Percentiles rank a stretch among this genome's conserved stretches.
These are phyloP conservation scores for Sarcophaga bullata DNA, from an alignment of 1,140 invertebrate genomes.

Conservation along the genomic window DNA sequence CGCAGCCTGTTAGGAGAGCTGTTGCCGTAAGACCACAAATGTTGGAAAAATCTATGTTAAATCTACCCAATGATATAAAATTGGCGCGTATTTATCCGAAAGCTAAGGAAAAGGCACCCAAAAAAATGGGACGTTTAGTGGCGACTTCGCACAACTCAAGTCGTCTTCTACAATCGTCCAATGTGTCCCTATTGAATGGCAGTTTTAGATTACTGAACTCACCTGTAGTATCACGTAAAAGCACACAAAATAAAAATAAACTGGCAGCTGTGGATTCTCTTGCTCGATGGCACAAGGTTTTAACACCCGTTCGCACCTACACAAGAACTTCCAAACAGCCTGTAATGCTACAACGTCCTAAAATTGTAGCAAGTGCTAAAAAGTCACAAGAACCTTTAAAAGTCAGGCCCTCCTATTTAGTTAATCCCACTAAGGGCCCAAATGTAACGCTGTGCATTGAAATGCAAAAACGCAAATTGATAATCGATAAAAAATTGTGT, in stretches of 20 bases:
- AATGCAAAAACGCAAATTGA: conserved; percentile 33
- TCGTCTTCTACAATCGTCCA: background rate
- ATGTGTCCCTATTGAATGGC: background rate
- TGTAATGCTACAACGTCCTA: background rate
- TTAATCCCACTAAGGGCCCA: conserved; percentile 38
- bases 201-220: background rate
- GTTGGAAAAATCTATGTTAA: background rate
- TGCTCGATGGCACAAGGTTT: conserved; percentile 46
- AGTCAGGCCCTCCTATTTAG: conserved; percentile 16
- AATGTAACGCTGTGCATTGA: conserved; percentile 13
- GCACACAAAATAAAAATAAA: background rate
- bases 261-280: background rate
- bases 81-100: background rate
- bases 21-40: background rate
- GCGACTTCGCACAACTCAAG: background rate
- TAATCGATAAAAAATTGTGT: conserved; percentile 32
- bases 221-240: background rate
- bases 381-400: background rate
- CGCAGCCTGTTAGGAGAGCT: background rate
- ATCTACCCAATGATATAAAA: conserved; percentile 21
- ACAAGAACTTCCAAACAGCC: background rate
- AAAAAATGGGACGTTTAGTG: conserved; percentile 27
- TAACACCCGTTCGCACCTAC: conserved; percentile 51
- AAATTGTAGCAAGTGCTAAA: background rate
- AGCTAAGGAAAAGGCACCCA: background rate